Base-by-base conservation (phyloP, 2,888 invertebrate genomes). In the Tetragonula carbonaria region DNA sequence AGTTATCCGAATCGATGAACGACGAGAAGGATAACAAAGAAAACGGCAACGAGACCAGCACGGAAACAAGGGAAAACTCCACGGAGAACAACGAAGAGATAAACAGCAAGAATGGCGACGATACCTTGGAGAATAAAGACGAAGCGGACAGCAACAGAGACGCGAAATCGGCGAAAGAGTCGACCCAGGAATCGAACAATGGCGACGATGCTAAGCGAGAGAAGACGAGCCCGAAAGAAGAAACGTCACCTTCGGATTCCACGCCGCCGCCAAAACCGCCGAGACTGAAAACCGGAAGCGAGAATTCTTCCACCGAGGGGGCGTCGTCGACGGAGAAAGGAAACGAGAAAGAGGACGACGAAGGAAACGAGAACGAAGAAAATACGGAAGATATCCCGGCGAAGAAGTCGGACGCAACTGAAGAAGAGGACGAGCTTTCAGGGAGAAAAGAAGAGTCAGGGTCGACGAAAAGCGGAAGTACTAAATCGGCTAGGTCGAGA, bases 231-330 rank as follows among this genome's bases (percentile, higher is more conserved):
- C 53, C 78, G 5, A 75, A 79, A 28, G 79, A 79, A 33, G 66
- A 66, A 80, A 68, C 28, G n/a, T 63, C 66, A 11, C 88, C 90
- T 23, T 85, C 87, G 28, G 85, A 84, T 70, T 95, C 84, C 89
- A 95, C 87, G 92, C 94, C 94, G 92, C 95, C 91, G 93, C 95
- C 91, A 88, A 95, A 88, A 91, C 95, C 93, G 93, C 74, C 91
- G 38, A 90, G 91, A 85, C 82, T 95, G 95, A 94, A 94, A 95
- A 76, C 95, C 95, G 77, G 95, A 95, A 82, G 94, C 95, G 78
- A 95, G 93, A 91, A 95, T 95, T 86, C 95, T 4, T 72, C 82
- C 2, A 55, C 18, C 23, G 86, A 68, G 66, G 67, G 72, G 62
- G 38, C 82, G 23, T 80, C 85, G 2, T 77, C 71, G 28, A 68